phyloP scores from a whole-genome alignment of 2,888 invertebrate species.

The Harmothoe impar region DNA sequence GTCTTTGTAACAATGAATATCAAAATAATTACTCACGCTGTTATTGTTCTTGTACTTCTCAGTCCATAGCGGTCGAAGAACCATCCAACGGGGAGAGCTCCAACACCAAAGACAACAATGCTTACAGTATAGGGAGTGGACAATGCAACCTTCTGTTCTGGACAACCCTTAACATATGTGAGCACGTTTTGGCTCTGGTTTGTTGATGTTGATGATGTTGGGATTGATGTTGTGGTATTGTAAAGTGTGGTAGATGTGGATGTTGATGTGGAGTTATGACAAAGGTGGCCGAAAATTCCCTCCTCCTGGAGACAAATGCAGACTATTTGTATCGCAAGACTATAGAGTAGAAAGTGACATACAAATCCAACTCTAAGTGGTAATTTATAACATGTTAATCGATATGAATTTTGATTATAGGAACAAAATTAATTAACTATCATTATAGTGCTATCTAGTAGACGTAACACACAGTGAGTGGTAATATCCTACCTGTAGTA shows the following conservation, averaged over 20 bases:
- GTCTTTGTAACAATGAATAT: too few species aligned
- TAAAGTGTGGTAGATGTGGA: too few species aligned
- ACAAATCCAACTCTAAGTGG: too few species aligned
- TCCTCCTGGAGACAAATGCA: too few species aligned
- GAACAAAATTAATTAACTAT: too few species aligned
- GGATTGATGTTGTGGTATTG: neutral
- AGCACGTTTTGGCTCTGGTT: neutral
- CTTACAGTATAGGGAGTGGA: neutral
- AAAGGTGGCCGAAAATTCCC: neutral
- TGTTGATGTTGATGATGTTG: neutral
- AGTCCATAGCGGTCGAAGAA: slow-evolving; percentile 9
- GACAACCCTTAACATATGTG: neutral
- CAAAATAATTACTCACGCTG: neutral
- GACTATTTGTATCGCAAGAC: too few species aligned
- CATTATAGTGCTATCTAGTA: too few species aligned
- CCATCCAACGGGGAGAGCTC: neutral
- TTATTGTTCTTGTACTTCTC: neutral
- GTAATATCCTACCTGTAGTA: neutral
- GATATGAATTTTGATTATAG: too few species aligned
- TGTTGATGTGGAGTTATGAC: neutral
- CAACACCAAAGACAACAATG: slow-evolving; percentile 14
- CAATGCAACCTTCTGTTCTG: neutral
- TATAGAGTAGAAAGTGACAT: too few species aligned
- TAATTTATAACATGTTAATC: too few species aligned
- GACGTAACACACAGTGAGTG: too few species aligned